A percentile compares a stretch with the other conserved stretches of the same genome.
phyloP scores from a whole-genome alignment of 2,797 vertebrate genomes.

The Rhabdomys pumilio region DNA sequence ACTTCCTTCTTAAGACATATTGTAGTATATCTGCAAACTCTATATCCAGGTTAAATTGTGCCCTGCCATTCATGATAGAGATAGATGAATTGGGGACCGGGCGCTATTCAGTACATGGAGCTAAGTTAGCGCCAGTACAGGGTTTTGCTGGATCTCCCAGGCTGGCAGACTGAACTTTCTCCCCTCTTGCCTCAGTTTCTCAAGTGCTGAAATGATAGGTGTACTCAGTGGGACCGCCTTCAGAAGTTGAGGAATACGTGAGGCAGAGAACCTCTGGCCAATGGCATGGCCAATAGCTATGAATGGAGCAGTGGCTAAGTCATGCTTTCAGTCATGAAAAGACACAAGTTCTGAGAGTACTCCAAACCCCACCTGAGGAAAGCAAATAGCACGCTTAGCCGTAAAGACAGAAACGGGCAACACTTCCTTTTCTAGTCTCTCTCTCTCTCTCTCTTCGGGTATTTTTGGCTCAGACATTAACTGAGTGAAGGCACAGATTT shows the following conservation, averaged over 20 bases:
- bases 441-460: conserved; percentile 53
- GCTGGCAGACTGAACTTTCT: too few relatives aligned
- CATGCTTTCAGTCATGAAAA: not conserved
- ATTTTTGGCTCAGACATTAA: conserved; percentile 82
- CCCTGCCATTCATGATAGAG: not conserved
- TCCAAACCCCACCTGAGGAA: conserved; percentile 59
- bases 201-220: not conserved
- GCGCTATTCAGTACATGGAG: too few relatives aligned
- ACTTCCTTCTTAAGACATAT: not conserved
- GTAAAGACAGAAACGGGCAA: conserved; percentile 51
- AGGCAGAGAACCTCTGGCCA: not conserved
- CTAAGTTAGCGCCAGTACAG: accelerated
- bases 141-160: not conserved
- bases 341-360: not conserved
- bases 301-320: not conserved
- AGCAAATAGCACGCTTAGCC: not conserved
- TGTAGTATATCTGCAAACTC: too few relatives aligned
- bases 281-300: not conserved
- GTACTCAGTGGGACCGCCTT: not conserved
- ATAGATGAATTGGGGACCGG: too few relatives aligned
- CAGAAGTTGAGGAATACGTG: accelerated
- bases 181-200: too few relatives aligned
- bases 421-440: not conserved
- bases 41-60: not conserved
- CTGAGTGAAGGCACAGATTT: conserved; percentile 81